Percentiles rank a stretch among this genome's conserved stretches.
Evolutionary conservation across 2,113 vertebrate genomes (phyloP).

Genomic region (Odobenus rosmarus): DNA sequence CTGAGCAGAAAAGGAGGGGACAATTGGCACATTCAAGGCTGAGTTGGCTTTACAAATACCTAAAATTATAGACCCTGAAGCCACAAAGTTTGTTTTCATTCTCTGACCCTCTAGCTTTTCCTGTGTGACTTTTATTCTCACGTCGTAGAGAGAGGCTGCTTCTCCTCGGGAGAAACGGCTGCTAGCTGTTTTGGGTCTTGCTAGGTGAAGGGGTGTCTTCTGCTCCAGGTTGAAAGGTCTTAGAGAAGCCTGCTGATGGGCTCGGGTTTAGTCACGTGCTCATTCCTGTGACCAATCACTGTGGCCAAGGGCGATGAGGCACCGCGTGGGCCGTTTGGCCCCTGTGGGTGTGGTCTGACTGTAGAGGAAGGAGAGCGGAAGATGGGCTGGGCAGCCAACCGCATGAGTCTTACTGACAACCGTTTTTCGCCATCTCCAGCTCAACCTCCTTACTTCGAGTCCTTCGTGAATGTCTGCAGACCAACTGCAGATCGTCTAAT

Average conservation of each 20-base stretch:
- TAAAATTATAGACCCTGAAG: neutral
- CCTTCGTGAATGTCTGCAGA: neutral
- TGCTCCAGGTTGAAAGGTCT: neutral
- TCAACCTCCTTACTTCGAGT: neutral
- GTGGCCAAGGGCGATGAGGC: neutral
- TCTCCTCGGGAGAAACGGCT: neutral
- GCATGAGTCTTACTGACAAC: accelerated
- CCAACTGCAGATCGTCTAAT: neutral
- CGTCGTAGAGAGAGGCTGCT: neutral
- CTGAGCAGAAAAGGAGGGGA: neutral
- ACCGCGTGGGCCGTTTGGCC: neutral
- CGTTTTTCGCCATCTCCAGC: neutral
- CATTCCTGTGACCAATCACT: neutral
- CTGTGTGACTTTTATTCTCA: neutral
- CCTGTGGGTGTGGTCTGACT: neutral
- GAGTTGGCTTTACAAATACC: neutral
- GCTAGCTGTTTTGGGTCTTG: neutral
- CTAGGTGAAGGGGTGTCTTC: neutral
- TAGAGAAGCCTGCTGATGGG: neutral
- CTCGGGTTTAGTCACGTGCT: neutral
- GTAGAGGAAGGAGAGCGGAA: neutral
- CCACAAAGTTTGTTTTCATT: neutral
- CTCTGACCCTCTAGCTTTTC: neutral
- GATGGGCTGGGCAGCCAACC: too few relatives aligned
- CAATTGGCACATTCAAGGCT: neutral